Evolutionary conservation across 2,888 invertebrate genomes (phyloP).

Genomic region (Thumatha senex): DNA sequence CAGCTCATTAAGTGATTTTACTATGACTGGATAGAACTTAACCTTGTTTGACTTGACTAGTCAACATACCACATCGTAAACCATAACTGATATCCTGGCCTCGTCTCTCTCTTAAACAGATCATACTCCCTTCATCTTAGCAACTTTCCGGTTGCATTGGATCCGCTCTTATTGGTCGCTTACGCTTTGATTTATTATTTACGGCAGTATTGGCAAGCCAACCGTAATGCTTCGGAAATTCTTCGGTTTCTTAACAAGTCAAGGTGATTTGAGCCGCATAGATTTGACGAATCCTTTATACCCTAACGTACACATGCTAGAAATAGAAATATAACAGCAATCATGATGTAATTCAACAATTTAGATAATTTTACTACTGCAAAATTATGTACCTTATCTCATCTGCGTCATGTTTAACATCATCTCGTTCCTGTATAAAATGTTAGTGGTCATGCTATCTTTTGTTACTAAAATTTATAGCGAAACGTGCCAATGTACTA

Average conservation of each 20-base stretch:
- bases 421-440: conserved; percentile 29
- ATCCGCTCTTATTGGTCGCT: no score
- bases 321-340: conserved; percentile 4
- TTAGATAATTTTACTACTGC: conserved; percentile 16
- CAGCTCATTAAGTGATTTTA: conserved; percentile 59
- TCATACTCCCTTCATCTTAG: conserved; percentile 16
- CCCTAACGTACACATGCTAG: not conserved
- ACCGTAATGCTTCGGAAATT: no score
- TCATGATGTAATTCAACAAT: not conserved
- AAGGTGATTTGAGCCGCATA: no score
- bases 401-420: conserved; percentile 14
- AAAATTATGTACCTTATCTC: conserved; percentile 23
- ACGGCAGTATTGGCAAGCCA: no score
- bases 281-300: no score
- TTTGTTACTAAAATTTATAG: conserved; percentile 51
- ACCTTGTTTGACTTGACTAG: conserved; percentile 67
- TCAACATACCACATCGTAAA: conserved; percentile 57
- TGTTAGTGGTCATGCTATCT: conserved; percentile 46
- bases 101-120: conserved; percentile 42
- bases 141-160: no score
- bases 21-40: conserved; percentile 61
- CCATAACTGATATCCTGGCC: conserved; percentile 59
- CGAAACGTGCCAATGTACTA: conserved; percentile 34
- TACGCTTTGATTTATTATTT: no score
- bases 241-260: no score